Conservation (phyloP, 1,140 invertebrate species). For the Papilio polytes region DNA sequence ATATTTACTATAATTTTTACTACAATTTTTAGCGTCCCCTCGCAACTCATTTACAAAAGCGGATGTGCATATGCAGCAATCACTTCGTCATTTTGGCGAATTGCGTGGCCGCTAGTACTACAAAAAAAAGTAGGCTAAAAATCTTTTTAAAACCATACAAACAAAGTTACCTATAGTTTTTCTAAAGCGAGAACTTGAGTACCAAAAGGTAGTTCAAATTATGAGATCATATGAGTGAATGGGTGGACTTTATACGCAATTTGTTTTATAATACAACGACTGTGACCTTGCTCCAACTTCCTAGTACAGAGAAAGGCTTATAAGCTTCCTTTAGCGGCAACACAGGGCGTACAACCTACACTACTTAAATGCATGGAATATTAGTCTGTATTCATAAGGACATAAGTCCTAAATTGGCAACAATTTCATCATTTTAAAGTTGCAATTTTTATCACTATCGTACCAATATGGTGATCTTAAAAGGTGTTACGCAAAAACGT, state of each 20-base stretch:
- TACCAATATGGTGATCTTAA: conserved; percentile 15
- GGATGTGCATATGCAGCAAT: too few species aligned
- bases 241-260: conserved; percentile 38
- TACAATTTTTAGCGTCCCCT: too few species aligned
- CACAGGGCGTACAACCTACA: conserved; percentile 14
- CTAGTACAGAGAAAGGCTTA: conserved; percentile 46
- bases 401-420: background rate
- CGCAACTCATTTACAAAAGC: too few species aligned
- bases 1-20: too few species aligned
- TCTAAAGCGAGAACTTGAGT: background rate
- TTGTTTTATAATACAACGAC: conserved; percentile 38
- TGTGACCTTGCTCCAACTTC: conserved; percentile 48
- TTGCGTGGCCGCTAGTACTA: too few species aligned
- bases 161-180: background rate
- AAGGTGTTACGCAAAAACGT: conserved; percentile 30
- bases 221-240: conserved; percentile 30
- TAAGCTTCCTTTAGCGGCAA: conserved; percentile 36
- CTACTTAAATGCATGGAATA: background rate
- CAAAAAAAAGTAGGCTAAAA: too few species aligned
- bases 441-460: background rate
- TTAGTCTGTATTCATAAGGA: background rate
- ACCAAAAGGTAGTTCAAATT: conserved; percentile 26
- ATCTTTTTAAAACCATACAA: background rate
- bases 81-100: too few species aligned
- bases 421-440: background rate